Percentiles rank a stretch among this genome's conserved stretches.
These are phyloP conservation scores for Microcebus tavaratra DNA, from an alignment of 2,113 vertebrate species.

Conservation along the genomic window DNA sequence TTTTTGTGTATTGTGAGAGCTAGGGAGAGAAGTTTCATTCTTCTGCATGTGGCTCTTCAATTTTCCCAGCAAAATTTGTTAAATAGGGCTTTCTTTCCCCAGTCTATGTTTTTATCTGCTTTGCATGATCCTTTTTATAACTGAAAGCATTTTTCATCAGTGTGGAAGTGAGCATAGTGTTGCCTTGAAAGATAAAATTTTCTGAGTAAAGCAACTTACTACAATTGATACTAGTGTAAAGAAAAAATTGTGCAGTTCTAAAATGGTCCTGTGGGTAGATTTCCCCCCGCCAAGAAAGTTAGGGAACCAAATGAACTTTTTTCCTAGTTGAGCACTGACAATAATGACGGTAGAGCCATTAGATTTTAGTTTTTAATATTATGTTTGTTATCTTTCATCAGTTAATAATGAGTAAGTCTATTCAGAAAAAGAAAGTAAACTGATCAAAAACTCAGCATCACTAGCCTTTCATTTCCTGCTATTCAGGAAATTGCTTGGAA, in stretches of 20 bases:
- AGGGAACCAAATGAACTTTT: conserved; percentile 59
- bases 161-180: not conserved
- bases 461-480: conserved; percentile 95
- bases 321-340: conserved; percentile 65
- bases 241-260: conserved; percentile 45
- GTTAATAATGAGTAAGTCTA: conserved; percentile 85
- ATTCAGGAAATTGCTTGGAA: conserved; percentile 92
- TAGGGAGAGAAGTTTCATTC: no score
- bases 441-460: conserved; percentile 72
- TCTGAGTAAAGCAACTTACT: not conserved
- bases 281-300: conserved; percentile 50
- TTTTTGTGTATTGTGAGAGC: no score
- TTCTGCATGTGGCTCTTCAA: no score
- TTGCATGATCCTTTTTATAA: not conserved
- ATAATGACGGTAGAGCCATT: conserved; percentile 64
- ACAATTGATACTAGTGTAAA: not conserved
- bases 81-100: no score
- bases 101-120: no score
- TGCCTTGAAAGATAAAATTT: conserved; percentile 5
- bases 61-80: no score
- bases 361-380: conserved; percentile 82
- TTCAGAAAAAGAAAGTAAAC: conserved; percentile 61
- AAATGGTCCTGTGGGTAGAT: conserved; percentile 50
- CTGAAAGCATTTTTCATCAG: not conserved
- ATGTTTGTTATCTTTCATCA: conserved; percentile 85